Base-by-base conservation (phyloP, 2,797 vertebrate species). In the Sebastes goodei region DNA sequence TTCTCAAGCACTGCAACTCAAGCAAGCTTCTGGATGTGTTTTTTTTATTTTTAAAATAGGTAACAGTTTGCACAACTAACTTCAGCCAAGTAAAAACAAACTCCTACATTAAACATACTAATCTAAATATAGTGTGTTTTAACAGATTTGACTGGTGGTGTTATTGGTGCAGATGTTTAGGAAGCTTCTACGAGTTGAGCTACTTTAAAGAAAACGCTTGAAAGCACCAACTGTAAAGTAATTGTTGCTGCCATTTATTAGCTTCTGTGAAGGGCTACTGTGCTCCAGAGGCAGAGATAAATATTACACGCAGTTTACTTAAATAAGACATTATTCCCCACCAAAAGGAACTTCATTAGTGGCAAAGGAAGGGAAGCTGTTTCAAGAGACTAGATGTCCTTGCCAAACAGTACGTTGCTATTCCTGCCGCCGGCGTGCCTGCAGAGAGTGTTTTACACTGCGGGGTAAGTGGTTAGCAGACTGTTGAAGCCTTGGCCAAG, bases 391-490 rank as follows among this genome's bases (percentile, higher is more conserved):
- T n/a, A 10, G 5, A 42, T 78, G 80, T 86, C 30, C 74, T 81
- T 80, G 78, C 78, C 72, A 86, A 82, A 61, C 32, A 52, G 56
- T 61, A 10, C 21, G 12, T 80, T 73, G 33, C 79, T 86, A 81
- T 86, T 84, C 70, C 55, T 86, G 83, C 80, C 85, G 46, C 29
- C 5, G 4, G 12, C 8, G n/a, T 49, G 68, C 55, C 63, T 65
- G 29, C 66, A 76, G 83, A 81, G 69, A 81, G 72, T 11, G 74
- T 66, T 86, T 83, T 73, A 81, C 65, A 66, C 35, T 69, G 71
- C 33, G 32, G 72, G 67, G 62, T 82, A 55, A 72, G 79, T 76
- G 55, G 53, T 46, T 52, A 81, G 71, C 82, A 83, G 74, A 79
- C 77, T 71, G 72, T 35, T 15, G 59, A 49, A 73, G 75, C 32